These are phyloP conservation scores for Cettia cetti DNA, from an alignment of 2,113 vertebrate genomes.

Conservation along the genomic window DNA sequence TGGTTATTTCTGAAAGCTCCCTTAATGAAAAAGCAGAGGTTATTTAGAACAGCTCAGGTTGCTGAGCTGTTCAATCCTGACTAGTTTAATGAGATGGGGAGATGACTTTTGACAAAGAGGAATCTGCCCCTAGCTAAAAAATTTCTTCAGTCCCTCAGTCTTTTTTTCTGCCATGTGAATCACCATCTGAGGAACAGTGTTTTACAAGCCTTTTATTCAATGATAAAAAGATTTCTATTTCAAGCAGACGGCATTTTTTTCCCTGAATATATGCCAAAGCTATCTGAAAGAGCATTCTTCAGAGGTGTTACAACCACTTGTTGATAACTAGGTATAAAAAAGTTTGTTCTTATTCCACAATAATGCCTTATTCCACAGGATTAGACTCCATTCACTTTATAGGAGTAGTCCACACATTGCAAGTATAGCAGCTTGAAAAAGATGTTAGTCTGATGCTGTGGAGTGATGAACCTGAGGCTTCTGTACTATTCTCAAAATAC, in stretches of 20 bases:
- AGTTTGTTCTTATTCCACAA: not conserved
- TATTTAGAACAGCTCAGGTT: not conserved
- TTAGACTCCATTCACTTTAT: not conserved
- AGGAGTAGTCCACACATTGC: not conserved
- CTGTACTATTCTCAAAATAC: not conserved
- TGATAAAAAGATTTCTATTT: not conserved
- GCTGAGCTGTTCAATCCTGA: not conserved
- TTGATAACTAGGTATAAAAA: not conserved
- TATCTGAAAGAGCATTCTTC: not conserved
- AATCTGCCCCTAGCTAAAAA: not conserved
- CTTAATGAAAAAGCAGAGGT: not conserved
- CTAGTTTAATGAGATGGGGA: not conserved
- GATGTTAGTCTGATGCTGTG: not conserved
- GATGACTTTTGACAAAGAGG: not conserved
- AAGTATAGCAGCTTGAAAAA: not conserved
- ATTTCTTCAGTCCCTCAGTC: not conserved
- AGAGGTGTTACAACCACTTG: not conserved
- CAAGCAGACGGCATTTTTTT: not conserved
- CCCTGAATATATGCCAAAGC: not conserved
- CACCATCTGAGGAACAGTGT: not conserved
- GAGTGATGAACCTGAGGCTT: not conserved
- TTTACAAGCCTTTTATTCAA: not conserved
- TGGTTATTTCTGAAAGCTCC: not conserved
- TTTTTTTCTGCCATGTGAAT: not conserved
- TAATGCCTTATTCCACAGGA: not conserved